A percentile compares a stretch with the other conserved stretches of the same genome.
phyloP scores from a whole-genome alignment of 2,888 invertebrate genomes.

The Drosophila neutralis region DNA sequence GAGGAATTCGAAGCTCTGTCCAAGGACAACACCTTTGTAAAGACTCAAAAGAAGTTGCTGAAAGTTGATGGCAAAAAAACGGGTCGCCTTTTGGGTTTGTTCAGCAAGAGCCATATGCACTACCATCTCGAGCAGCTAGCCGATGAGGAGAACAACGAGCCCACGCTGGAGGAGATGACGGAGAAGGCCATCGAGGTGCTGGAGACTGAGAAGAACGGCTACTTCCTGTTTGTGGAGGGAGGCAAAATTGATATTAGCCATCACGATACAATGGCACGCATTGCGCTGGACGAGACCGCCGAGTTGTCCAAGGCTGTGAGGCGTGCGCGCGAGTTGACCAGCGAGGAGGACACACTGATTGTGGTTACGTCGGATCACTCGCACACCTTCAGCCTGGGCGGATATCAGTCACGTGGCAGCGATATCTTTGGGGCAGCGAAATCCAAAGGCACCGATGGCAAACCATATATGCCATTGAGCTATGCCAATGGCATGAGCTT shows the following conservation, averaged over 20 bases:
- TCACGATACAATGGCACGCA: slow-evolving; percentile 79
- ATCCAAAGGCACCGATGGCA: slow-evolving; percentile 85
- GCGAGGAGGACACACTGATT: slow-evolving; percentile 90
- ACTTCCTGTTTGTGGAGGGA: slow-evolving; percentile 91
- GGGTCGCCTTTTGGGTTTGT: slow-evolving; percentile 88
- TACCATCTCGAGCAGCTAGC: slow-evolving; percentile 87
- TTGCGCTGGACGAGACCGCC: slow-evolving; percentile 85
- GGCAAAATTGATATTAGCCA: slow-evolving; percentile 83
- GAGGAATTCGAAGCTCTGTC: slow-evolving; percentile 87
- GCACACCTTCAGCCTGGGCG: slow-evolving; percentile 90
- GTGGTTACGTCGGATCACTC: slow-evolving; percentile 93
- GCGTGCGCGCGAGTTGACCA: slow-evolving; percentile 87
- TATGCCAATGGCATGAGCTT: slow-evolving; percentile 92
- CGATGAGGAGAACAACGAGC: slow-evolving; percentile 85
- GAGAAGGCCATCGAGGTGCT: slow-evolving; percentile 88
- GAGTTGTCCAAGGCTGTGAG: slow-evolving; percentile 91
- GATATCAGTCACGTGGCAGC: slow-evolving; percentile 86
- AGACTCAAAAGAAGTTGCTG: slow-evolving; percentile 85
- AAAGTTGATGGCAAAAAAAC: slow-evolving; percentile 84
- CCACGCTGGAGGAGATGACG: slow-evolving; percentile 92
- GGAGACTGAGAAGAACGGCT: slow-evolving; percentile 88
- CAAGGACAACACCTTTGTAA: slow-evolving; percentile 85
- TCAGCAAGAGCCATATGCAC: slow-evolving; percentile 88
- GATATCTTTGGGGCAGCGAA: slow-evolving; percentile 77
- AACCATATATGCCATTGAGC: slow-evolving; percentile 89